These are phyloP conservation scores for Pleuronectes platessa DNA, from an alignment of 2,113 vertebrate species.

Conservation along the genomic window DNA sequence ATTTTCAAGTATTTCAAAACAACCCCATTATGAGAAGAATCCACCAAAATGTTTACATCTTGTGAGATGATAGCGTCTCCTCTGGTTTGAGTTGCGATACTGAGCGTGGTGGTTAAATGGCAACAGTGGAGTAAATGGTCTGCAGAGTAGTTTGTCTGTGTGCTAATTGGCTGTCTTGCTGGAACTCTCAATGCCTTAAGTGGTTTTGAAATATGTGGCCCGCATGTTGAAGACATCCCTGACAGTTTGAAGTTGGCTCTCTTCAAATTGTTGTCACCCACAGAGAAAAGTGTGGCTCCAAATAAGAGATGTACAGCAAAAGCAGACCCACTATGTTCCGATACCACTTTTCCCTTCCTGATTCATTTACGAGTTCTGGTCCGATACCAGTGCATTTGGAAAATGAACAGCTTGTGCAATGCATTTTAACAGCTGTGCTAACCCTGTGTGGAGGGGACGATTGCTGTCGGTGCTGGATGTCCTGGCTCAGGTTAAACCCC, in stretches of 20 bases:
- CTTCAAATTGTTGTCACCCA: not conserved
- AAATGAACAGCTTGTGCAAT: too few relatives aligned
- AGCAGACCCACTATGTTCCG: not conserved
- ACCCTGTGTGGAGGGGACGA: too few relatives aligned
- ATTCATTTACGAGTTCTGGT: too few relatives aligned
- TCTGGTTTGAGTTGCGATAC: not conserved
- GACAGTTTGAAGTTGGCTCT: too few relatives aligned
- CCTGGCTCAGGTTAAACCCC: too few relatives aligned
- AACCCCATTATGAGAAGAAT: not conserved
- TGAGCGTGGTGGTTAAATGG: not conserved
- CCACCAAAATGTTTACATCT: not conserved
- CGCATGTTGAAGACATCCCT: too few relatives aligned
- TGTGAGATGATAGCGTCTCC: not conserved
- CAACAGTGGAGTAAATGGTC: not conserved
- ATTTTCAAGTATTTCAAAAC: conserved; percentile 14
- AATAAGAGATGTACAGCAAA: not conserved
- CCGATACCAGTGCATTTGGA: too few relatives aligned
- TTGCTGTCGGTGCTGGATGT: too few relatives aligned
- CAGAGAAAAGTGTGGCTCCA: not conserved
- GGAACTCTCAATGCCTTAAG: not conserved
- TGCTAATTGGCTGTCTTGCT: not conserved
- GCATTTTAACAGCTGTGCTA: too few relatives aligned
- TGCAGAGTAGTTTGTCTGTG: not conserved
- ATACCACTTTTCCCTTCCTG: too few relatives aligned
- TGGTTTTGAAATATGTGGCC: not conserved